These are phyloP conservation scores for Rousettus madagascariensis DNA, from an alignment of 2,797 vertebrate genomes.

Conservation along the genomic window DNA sequence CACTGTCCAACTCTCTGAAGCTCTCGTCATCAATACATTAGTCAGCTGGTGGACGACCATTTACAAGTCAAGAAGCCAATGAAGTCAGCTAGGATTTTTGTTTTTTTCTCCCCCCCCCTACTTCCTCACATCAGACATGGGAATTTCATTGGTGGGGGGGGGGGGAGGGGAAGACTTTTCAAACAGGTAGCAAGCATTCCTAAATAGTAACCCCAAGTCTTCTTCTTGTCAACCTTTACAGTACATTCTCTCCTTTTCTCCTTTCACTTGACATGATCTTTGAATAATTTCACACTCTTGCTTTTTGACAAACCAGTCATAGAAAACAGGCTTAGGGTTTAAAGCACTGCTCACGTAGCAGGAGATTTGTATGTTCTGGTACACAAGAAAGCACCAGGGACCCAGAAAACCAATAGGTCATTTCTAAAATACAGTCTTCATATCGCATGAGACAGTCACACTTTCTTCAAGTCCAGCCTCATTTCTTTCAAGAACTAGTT, in stretches of 20 bases:
- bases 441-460: not conserved
- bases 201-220: not conserved
- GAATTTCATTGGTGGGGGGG: too few species aligned
- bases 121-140: not conserved
- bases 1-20: constrained; percentile 6
- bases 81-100: not conserved
- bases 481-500: not conserved
- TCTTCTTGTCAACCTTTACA: not conserved
- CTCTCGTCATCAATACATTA: constrained; percentile 1
- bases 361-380: not conserved
- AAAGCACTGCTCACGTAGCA: not conserved
- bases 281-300: constrained; percentile 36
- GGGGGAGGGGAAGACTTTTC: not conserved
- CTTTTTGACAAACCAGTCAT: not conserved
- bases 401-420: not conserved
- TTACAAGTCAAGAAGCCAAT: constrained; percentile 43
- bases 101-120: not conserved
- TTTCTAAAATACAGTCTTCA: not conserved
- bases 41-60: constrained; percentile 38
- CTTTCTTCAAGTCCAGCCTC: not conserved
- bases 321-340: not conserved
- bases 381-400: not conserved
- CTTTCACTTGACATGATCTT: not conserved
- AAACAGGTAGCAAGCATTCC: not conserved
- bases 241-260: not conserved